A percentile compares a stretch with the other conserved stretches of the same genome.
Evolutionary conservation across 2,797 vertebrate species (phyloP).

Genomic region (Typhlichthys subterraneus): DNA sequence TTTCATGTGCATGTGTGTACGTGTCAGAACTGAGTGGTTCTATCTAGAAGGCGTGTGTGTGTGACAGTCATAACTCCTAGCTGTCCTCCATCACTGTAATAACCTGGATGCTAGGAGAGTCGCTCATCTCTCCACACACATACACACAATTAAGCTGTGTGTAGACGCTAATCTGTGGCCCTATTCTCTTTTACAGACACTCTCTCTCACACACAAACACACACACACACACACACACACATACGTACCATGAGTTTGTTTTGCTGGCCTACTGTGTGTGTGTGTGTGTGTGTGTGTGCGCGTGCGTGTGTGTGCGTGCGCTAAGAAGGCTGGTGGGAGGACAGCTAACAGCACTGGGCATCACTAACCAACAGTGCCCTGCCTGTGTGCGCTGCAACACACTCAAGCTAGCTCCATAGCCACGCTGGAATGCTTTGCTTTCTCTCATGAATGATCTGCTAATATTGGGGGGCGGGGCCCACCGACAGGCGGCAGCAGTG

Average conservation of each 20-base stretch:
- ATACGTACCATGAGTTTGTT: conserved; percentile 9
- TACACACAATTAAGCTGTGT: not conserved
- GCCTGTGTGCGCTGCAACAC: not conserved
- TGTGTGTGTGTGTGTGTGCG: no score
- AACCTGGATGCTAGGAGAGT: conserved; percentile 42
- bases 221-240: not conserved
- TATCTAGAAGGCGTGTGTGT: conserved; percentile 1
- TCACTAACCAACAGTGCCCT: conserved; percentile 11
- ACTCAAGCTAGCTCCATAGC: not conserved
- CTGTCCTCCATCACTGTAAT: conserved; percentile 55
- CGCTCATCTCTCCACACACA: conserved; percentile 37
- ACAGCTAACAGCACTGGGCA: conserved; percentile 35
- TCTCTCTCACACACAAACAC: not conserved
- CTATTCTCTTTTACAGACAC: conserved; percentile 8
- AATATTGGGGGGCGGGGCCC: no score
- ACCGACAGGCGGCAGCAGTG: no score
- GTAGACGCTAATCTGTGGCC: conserved; percentile 6
- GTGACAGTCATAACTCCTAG: not conserved
- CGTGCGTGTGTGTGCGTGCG: no score
- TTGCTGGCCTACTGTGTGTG: conserved; percentile 4
- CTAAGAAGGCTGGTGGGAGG: conserved; percentile 2
- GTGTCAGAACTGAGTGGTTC: conserved; percentile 24
- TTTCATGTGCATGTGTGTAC: conserved; percentile 1
- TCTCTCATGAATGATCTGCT: no score
- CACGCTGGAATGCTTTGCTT: no score